phyloP scores from a whole-genome alignment of 35 echinoderm and acorn worm species.

The Stichopus chloronotus region DNA sequence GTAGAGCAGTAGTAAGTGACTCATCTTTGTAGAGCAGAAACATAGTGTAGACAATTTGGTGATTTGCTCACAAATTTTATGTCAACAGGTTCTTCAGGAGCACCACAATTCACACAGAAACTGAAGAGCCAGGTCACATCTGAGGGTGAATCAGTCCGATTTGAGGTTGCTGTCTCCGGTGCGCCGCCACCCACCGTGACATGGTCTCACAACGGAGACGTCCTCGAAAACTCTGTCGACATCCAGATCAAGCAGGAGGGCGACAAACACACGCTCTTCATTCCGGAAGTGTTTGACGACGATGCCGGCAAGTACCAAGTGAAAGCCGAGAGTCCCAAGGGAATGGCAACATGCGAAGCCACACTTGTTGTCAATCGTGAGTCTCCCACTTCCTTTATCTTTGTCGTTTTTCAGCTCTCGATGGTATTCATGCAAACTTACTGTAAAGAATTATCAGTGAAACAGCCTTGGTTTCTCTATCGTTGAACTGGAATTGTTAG shows the following conservation, averaged over 20 bases:
- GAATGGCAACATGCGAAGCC: slow-evolving; percentile 75
- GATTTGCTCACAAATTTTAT: background rate
- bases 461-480: no score
- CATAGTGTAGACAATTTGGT: no score
- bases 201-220: slow-evolving; percentile 89
- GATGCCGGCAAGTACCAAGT: slow-evolving; percentile 89
- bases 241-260: slow-evolving; percentile 78
- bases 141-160: slow-evolving; percentile 74
- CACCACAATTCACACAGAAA: slow-evolving; percentile 86
- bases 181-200: slow-evolving; percentile 73
- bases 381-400: slow-evolving; percentile 23
- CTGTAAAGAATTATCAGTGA: no score
- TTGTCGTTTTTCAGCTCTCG: slow-evolving; percentile 3
- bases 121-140: slow-evolving; percentile 71
- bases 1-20: no score
- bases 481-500: no score
- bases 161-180: slow-evolving; percentile 82
- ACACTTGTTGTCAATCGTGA: slow-evolving; percentile 89
- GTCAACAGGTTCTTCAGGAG: slow-evolving; percentile 21
- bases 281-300: slow-evolving; percentile 91
- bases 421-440: background rate
- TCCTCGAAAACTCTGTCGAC: slow-evolving; percentile 76
- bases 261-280: slow-evolving; percentile 61
- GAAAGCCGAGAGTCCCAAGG: slow-evolving; percentile 79
- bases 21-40: no score